A percentile compares a stretch with the other conserved stretches of the same genome.
These are phyloP conservation scores for Thaleichthys pacificus DNA, from an alignment of 2,797 vertebrate species.

Conservation along the genomic window DNA sequence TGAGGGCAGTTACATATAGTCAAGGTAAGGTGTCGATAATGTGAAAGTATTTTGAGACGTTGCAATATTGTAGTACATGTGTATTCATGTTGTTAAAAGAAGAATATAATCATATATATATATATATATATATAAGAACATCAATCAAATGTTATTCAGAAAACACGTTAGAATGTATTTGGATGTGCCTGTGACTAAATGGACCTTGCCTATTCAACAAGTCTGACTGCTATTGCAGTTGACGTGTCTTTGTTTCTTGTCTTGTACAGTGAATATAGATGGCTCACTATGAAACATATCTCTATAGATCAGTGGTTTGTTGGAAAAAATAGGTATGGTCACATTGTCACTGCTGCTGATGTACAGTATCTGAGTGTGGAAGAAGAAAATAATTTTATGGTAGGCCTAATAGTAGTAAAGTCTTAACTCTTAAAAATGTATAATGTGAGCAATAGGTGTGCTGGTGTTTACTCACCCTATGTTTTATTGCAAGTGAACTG, in stretches of 20 bases:
- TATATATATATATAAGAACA: no score
- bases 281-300: not conserved
- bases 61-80: constrained; percentile 27
- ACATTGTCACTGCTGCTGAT: not conserved
- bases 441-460: constrained; percentile 16
- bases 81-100: constrained; percentile 1
- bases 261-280: not conserved
- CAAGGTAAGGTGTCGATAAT: constrained; percentile 22
- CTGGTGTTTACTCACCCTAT: constrained; percentile 14
- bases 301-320: constrained; percentile 1
- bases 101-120: not conserved
- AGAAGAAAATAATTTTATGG: not conserved
- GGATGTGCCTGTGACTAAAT: no score
- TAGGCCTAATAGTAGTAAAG: not conserved
- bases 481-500: constrained; percentile 5
- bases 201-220: not conserved
- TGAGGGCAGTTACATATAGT: no score
- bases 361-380: not conserved
- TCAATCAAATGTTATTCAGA: no score
- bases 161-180: no score
- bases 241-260: not conserved
- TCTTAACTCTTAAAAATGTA: not conserved
- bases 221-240: not conserved
- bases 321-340: not conserved
- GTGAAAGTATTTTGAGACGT: not conserved